These are phyloP conservation scores for Scaptomyza parva DNA, from an alignment of 2,888 invertebrate genomes.

Conservation along the genomic window DNA sequence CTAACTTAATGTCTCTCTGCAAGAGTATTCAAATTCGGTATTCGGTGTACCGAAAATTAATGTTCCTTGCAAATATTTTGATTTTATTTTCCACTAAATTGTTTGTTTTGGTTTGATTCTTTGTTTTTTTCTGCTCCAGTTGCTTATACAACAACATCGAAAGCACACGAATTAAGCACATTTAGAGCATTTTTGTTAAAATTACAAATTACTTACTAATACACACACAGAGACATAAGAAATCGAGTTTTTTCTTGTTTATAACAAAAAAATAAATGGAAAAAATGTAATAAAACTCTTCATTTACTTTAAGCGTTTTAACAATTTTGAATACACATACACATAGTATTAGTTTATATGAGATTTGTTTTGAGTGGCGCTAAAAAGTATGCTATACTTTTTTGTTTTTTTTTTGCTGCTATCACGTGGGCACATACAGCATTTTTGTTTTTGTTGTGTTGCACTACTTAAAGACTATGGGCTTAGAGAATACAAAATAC, in stretches of 20 bases:
- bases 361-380: constrained; percentile 13
- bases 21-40: constrained; percentile 41
- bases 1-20: constrained; percentile 6
- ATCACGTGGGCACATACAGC: constrained; percentile 45
- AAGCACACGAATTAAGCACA: constrained; percentile 67
- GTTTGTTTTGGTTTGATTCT: constrained; percentile 33
- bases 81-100: constrained; percentile 33
- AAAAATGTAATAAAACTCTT: constrained; percentile 8
- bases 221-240: constrained; percentile 53
- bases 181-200: constrained; percentile 68
- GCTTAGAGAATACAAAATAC: constrained; percentile 49
- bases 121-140: constrained; percentile 35
- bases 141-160: constrained; percentile 62
- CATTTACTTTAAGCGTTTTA: constrained; percentile 12
- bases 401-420: constrained; percentile 31
- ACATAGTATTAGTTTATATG: background rate
- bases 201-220: constrained; percentile 74
- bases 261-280: constrained; percentile 23
- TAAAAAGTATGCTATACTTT: constrained; percentile 52
- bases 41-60: constrained; percentile 27
- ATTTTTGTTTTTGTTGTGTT: constrained; percentile 14
- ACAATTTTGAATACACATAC: constrained; percentile 7
- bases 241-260: constrained; percentile 6
- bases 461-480: constrained; percentile 50
- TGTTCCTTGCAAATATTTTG: constrained; percentile 23